Evolutionary conservation across 2,797 vertebrate genomes (phyloP), one percentile per base, ranked within the genome.

Genomic region (Podarcis lilfordi): DNA sequence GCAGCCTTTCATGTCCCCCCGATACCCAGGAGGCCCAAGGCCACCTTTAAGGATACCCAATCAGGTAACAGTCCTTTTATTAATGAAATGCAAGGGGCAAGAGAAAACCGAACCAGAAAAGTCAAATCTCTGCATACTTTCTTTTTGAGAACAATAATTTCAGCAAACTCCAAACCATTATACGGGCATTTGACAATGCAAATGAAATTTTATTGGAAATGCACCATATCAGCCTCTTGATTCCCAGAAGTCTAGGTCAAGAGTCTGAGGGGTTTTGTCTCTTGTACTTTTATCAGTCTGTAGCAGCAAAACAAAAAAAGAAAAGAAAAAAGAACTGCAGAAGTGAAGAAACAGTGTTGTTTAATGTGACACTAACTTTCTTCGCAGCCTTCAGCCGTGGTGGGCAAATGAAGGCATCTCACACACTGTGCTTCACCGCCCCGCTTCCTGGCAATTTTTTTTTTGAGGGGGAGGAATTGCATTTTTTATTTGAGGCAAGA

Each of bases 1-100:
- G 64, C 95, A 99, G 98, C 98, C 99, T 94, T 99, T 99, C 95
- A 99, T 99, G 98, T 99, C 99, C 91, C 98, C 99, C 91, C 98
- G 99, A 89, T 99, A 99, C 96, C 98, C 99, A 25, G 98, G 98
- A 95, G 98, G 98, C 95, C 98, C 99, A 93, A 97, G 99, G 96
- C 98, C 98, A 89, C 98, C 98, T 82, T 95, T 99, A 96, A 98
- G 98, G 97, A 98, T 99, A 98, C 98, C 98, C 82, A 99, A 98
- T 94, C 99, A 99, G 98, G 98, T 98, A 96, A 97, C 91, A 89
- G n/a, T 88, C 37, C 10, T 68, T 89, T 86, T 81, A 5, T 81
- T 55, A 77, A 66, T 25, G 7, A 68, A 75, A 32, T 69, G 13
- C 61, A 69, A n/a, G 21, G 35, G 23, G 71, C 5, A 79, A 87